phyloP scores from a whole-genome alignment of 2,888 invertebrate species.

The Caenorhabditis wallacei region DNA sequence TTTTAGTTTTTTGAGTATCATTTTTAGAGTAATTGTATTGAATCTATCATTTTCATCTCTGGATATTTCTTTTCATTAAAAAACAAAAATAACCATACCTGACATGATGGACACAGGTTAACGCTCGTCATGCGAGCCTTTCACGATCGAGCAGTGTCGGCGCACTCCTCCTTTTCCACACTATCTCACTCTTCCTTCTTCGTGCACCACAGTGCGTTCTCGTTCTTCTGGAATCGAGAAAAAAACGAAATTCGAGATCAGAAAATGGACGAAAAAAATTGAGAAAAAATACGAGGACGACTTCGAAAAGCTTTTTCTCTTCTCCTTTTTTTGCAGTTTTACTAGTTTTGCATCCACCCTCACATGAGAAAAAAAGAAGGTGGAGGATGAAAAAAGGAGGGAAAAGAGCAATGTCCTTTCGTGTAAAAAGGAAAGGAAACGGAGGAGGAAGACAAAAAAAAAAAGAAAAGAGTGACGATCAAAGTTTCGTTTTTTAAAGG shows the following conservation, averaged over 20 bases:
- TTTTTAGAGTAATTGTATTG: not conserved
- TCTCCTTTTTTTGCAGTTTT: conserved; percentile 14
- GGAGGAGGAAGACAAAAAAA: conserved; percentile 22
- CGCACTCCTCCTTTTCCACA: conserved; percentile 57
- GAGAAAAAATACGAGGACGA: conserved; percentile 16
- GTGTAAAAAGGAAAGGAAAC: conserved; percentile 26
- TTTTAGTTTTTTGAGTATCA: not conserved
- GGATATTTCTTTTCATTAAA: not conserved
- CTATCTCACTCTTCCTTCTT: conserved; percentile 56
- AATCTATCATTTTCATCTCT: not conserved
- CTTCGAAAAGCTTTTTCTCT: conserved; percentile 27
- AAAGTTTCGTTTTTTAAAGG: conserved; percentile 48
- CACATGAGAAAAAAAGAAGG: conserved; percentile 33
- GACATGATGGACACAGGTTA: conserved; percentile 61
- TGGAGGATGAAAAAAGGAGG: conserved; percentile 24
- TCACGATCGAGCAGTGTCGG: conserved; percentile 62
- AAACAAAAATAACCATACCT: conserved; percentile 38
- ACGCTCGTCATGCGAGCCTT: conserved; percentile 67
- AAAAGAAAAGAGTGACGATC: conserved; percentile 41
- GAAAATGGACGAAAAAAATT: conserved; percentile 24
- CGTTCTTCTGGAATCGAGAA: conserved; percentile 48
- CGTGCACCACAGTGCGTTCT: conserved; percentile 62
- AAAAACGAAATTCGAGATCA: conserved; percentile 59
- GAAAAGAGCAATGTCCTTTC: conserved; percentile 54
- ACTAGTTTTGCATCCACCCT: conserved; percentile 44